Evolutionary conservation across 1,140 invertebrate species (phyloP).

Genomic region (Anagrus nilaparvatae): DNA sequence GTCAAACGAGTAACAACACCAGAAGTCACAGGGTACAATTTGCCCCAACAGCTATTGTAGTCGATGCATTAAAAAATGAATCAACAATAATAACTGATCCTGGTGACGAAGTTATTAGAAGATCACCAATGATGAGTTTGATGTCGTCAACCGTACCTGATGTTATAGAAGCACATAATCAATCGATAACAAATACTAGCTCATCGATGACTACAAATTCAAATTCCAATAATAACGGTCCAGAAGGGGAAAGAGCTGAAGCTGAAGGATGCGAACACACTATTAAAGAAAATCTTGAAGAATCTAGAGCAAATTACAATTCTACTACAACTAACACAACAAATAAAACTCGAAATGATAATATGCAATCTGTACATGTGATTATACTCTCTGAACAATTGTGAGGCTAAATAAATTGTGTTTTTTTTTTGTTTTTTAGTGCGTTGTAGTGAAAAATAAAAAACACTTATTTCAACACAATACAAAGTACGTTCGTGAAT

Average conservation of each 20-base stretch:
- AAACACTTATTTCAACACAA: constrained; percentile 3
- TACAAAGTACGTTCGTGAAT: background rate
- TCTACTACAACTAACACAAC: constrained; percentile 15
- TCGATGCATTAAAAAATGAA: no score
- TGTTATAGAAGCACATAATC: constrained; percentile 29
- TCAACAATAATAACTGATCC: no score
- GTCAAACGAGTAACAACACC: no score
- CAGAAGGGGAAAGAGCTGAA: constrained; percentile 35
- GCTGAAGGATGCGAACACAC: constrained; percentile 39
- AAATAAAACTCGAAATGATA: constrained; percentile 34
- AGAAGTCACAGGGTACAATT: no score
- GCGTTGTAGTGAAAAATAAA: no score
- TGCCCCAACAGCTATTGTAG: no score
- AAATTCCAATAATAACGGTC: constrained; percentile 1
- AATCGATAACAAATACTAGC: background rate
- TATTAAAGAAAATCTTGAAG: constrained; percentile 26
- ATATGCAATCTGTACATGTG: constrained; percentile 38
- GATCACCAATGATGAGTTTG: constrained; percentile 18
- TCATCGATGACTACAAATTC: background rate
- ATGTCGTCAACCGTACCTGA: constrained; percentile 24
- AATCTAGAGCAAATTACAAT: constrained; percentile 29
- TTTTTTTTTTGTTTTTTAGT: background rate
- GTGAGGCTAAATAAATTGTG: constrained; percentile 28
- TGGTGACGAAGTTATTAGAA: no score
- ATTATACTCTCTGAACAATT: constrained; percentile 41